These are phyloP conservation scores for Neoarius graeffei DNA, from an alignment of 2,113 vertebrate species.

Conservation along the genomic window DNA sequence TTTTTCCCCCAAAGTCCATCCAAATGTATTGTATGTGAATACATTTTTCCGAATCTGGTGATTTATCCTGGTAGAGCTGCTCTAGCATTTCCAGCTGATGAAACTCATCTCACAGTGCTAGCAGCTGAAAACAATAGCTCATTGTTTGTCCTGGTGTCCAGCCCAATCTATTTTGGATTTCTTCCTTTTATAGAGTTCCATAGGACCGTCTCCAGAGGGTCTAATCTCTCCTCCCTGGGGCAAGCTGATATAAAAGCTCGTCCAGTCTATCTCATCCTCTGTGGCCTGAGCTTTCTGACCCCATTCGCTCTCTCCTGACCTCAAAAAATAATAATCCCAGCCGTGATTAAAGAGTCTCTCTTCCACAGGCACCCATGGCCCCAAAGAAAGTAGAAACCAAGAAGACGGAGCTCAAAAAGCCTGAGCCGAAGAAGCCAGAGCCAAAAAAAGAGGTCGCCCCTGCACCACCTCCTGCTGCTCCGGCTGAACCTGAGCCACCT, in stretches of 20 bases:
- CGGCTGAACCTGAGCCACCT: constrained; percentile 61
- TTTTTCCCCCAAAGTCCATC: background rate
- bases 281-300: constrained; percentile 59
- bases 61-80: background rate
- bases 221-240: constrained; percentile 58
- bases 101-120: constrained; percentile 62
- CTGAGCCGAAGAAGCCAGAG: constrained; percentile 71
- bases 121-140: constrained; percentile 79
- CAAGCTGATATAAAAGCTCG: constrained; percentile 72
- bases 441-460: constrained; percentile 61
- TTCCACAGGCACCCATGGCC: constrained; percentile 63
- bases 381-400: constrained; percentile 78
- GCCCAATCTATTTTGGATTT: constrained; percentile 74
- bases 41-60: background rate
- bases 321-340: constrained; percentile 22
- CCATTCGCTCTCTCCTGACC: constrained; percentile 47
- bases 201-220: constrained; percentile 56
- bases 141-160: constrained; percentile 70
- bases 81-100: constrained; percentile 25
- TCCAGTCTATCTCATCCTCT: constrained; percentile 48
- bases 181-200: constrained; percentile 76
- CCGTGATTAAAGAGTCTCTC: constrained; percentile 29
- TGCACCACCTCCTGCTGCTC: constrained; percentile 45
- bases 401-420: constrained; percentile 75
- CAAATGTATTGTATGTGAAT: background rate